Evolutionary conservation across 1,140 invertebrate species (phyloP).

Genomic region (Nylanderia fulva): DNA sequence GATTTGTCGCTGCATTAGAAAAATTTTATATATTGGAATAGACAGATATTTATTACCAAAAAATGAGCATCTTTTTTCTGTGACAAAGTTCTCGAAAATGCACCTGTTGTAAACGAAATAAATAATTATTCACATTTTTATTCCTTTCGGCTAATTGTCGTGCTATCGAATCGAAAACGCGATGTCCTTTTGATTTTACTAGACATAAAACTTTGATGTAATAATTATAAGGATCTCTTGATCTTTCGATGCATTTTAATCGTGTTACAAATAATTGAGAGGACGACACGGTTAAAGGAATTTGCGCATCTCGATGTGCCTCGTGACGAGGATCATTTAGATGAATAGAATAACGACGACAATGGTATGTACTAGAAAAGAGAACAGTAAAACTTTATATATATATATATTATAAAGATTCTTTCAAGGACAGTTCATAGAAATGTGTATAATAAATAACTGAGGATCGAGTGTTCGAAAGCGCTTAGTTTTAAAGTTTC

Average conservation of each 20-base stretch:
- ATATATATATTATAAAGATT: no score
- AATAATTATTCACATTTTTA: not conserved
- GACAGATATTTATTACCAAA: no score
- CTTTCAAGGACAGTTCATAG: no score
- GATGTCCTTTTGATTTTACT: not conserved
- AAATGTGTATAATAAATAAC: no score
- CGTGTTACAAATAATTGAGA: slow-evolving; percentile 39
- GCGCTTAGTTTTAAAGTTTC: no score
- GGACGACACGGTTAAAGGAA: slow-evolving; percentile 39
- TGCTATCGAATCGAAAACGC: not conserved
- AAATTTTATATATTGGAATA: no score
- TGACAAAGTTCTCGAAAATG: no score
- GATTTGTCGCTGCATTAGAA: no score
- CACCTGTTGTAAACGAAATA: not conserved
- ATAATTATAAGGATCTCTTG: not conserved
- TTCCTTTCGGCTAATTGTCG: not conserved
- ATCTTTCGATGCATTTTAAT: not conserved
- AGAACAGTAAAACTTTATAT: not conserved
- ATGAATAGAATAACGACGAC: slow-evolving; percentile 42
- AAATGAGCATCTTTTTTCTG: no score
- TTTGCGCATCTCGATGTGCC: slow-evolving; percentile 64
- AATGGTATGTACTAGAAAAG: not conserved
- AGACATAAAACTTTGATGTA: not conserved
- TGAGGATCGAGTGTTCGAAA: no score
- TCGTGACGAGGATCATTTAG: slow-evolving; percentile 37